phyloP scores from a whole-genome alignment of 1,140 invertebrate genomes.

The Temnothorax curvispinosus region DNA sequence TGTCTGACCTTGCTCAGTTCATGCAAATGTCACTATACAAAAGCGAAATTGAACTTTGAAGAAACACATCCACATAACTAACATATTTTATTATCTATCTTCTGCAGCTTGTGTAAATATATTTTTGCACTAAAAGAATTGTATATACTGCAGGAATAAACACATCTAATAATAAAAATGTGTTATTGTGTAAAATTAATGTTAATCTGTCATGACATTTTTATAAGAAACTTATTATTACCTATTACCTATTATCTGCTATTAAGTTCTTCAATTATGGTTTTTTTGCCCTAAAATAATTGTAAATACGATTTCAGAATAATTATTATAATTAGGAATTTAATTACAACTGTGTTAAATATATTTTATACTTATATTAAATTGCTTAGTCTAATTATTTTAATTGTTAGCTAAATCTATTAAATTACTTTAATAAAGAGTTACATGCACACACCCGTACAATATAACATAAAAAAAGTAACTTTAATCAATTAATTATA shows the following conservation, averaged over 20 bases:
- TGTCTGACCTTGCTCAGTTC: neutral
- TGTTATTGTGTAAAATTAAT: neutral
- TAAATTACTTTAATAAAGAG: neutral
- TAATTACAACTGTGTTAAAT: neutral
- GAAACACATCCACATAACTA: neutral
- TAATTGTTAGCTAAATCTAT: neutral
- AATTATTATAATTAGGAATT: neutral
- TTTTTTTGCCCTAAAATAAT: neutral
- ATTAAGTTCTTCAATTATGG: neutral
- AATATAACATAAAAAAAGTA: neutral
- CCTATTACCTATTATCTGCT: no score
- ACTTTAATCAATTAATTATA: neutral
- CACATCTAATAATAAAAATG: neutral
- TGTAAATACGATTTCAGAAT: neutral
- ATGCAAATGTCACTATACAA: neutral
- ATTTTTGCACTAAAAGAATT: neutral
- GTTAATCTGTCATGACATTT: neutral
- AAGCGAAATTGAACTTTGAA: neutral
- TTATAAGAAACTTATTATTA: neutral
- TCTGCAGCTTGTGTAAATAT: neutral
- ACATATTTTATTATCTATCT: neutral
- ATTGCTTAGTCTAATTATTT: neutral
- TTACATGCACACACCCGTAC: neutral
- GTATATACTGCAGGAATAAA: neutral
- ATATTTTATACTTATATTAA: neutral